These are phyloP conservation scores for Ormyrus rosae DNA, from an alignment of 2,888 invertebrate genomes.

Conservation along the genomic window DNA sequence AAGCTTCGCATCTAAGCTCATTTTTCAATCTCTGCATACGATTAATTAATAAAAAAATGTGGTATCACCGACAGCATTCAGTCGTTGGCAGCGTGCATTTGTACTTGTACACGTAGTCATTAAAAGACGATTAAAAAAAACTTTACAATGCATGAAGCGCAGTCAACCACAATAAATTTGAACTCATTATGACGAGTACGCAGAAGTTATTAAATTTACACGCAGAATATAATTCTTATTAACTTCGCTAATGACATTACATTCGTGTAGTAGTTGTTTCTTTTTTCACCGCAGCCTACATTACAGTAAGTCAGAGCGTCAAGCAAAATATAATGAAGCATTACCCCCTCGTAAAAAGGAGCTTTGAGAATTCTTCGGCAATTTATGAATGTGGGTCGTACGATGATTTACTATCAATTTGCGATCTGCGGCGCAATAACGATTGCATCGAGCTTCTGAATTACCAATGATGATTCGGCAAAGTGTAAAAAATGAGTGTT, in stretches of 20 bases:
- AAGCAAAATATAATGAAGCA: neutral
- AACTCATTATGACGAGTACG: slow-evolving; percentile 24
- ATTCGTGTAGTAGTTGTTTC: no score
- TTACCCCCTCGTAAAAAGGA: neutral
- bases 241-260: slow-evolving; percentile 1
- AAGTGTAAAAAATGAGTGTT: slow-evolving; percentile 30
- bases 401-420: slow-evolving; percentile 26
- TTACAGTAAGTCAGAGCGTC: neutral
- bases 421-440: slow-evolving; percentile 29
- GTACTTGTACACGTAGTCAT: slow-evolving; percentile 6
- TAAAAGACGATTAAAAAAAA: slow-evolving; percentile 27
- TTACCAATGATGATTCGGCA: slow-evolving; percentile 21
- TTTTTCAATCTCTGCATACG: no score
- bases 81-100: neutral
- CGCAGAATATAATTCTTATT: slow-evolving; percentile 7
- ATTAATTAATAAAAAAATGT: no score
- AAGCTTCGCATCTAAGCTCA: no score
- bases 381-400: slow-evolving; percentile 20
- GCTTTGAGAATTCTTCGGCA: neutral
- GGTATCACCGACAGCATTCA: neutral
- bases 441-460: slow-evolving; percentile 18
- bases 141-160: slow-evolving; percentile 23
- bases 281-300: neutral
- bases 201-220: slow-evolving; percentile 35
- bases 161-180: slow-evolving; percentile 22